Conservation (phyloP, 35 echinoderm and acorn worm genomes). For the Holothuria glaberrima region DNA sequence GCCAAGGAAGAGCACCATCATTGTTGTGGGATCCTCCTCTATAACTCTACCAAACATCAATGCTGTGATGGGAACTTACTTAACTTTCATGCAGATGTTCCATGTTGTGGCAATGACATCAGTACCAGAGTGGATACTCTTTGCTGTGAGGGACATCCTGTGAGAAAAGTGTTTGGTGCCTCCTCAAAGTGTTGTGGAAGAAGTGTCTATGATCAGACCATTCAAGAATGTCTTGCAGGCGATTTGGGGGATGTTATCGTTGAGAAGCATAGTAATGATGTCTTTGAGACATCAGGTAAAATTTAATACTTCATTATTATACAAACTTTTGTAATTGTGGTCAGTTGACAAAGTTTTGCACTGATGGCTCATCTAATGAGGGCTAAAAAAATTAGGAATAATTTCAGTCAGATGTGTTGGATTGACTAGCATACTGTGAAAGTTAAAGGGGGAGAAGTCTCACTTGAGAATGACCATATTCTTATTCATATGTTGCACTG, state of each 20-base stretch:
- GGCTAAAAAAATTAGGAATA: too few species aligned
- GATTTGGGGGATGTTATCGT: neutral
- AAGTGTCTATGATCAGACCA: neutral
- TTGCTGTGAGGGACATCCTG: slow-evolving; percentile 7
- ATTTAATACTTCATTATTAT: neutral
- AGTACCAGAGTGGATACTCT: neutral
- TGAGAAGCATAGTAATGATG: neutral
- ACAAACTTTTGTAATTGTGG: neutral
- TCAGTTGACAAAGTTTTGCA: neutral
- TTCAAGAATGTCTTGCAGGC: neutral
- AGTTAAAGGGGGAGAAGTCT: too few species aligned
- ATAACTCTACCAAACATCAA: slow-evolving; percentile 32
- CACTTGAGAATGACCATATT: too few species aligned
- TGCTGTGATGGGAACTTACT: slow-evolving; percentile 42
- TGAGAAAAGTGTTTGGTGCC: neutral
- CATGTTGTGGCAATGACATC: slow-evolving; percentile 34
- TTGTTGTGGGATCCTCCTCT: slow-evolving; percentile 60
- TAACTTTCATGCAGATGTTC: neutral
- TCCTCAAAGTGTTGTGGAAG: slow-evolving; percentile 13
- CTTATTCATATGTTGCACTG: too few species aligned
- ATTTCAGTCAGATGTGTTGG: too few species aligned
- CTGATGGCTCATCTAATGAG: neutral
- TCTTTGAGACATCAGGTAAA: neutral
- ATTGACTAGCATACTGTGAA: too few species aligned
- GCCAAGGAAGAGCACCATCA: neutral